phyloP scores from a whole-genome alignment of 2,888 invertebrate genomes.

The Dicycla oo region DNA sequence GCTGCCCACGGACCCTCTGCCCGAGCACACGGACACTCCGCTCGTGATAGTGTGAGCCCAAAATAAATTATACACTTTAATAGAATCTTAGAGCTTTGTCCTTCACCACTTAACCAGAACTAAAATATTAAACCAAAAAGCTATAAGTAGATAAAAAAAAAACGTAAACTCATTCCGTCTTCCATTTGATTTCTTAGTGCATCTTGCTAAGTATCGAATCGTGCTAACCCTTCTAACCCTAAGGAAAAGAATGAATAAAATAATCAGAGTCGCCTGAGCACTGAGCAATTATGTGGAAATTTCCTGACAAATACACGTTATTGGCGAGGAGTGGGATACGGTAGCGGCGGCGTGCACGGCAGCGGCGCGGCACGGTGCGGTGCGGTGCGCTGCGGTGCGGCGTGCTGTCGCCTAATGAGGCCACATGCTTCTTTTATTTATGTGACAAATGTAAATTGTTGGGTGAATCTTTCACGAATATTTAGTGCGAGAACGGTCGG shows the following conservation, averaged over 20 bases:
- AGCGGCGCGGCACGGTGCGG: constrained; percentile 55
- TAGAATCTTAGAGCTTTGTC: constrained; percentile 76
- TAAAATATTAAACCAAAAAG: constrained; percentile 58
- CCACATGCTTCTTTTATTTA: constrained; percentile 87
- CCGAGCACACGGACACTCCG: constrained; percentile 62
- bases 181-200: constrained; percentile 65
- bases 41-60: constrained; percentile 73
- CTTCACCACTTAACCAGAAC: constrained; percentile 69
- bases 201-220: constrained; percentile 71
- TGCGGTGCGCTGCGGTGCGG: constrained; percentile 56
- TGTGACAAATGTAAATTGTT: constrained; percentile 87
- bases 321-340: constrained; percentile 76
- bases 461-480: constrained; percentile 83
- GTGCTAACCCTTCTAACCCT: constrained; percentile 79
- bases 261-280: constrained; percentile 72
- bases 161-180: constrained; percentile 65
- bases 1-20: constrained; percentile 69
- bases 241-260: constrained; percentile 76
- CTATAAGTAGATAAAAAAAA: constrained; percentile 70
- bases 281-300: constrained; percentile 81
- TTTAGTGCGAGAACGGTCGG: constrained; percentile 77
- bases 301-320: constrained; percentile 82
- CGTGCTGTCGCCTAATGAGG: constrained; percentile 83
- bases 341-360: constrained; percentile 67
- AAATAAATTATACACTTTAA: constrained; percentile 83